phyloP scores from a whole-genome alignment of 2,113 vertebrate species.

The Nyctereutes procyonoides region DNA sequence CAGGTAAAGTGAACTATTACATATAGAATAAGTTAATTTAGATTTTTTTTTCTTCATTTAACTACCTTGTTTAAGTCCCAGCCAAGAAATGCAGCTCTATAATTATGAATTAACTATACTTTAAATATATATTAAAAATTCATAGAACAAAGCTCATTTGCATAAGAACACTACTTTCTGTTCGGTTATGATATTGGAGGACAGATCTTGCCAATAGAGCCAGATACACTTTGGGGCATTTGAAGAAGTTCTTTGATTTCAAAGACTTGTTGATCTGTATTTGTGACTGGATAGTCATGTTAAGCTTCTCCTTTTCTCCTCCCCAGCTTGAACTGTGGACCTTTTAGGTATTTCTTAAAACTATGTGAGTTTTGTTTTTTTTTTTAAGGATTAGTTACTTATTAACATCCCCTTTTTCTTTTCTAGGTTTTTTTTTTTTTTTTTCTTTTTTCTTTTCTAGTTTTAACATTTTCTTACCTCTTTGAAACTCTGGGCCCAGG shows the following conservation, averaged over 20 bases:
- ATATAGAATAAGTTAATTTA: conserved; percentile 45
- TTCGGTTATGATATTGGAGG: conserved; percentile 53
- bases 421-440: conserved; percentile 49
- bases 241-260: conserved; percentile 47
- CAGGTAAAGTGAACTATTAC: not conserved
- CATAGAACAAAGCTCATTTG: not conserved
- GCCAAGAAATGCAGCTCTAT: conserved; percentile 18
- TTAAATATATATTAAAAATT: conserved; percentile 50
- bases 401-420: not conserved
- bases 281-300: not conserved
- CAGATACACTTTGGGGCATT: not conserved
- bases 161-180: conserved; percentile 41
- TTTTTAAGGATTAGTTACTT: conserved; percentile 16
- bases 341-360: conserved; percentile 56
- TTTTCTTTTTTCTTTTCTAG: conserved; percentile 49
- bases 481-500: conserved; percentile 24
- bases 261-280: not conserved
- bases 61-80: conserved; percentile 42
- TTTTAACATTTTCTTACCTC: conserved; percentile 51
- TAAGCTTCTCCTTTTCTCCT: conserved; percentile 12
- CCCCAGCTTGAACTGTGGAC: conserved; percentile 8
- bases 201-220: conserved; percentile 37
- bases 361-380: conserved; percentile 29
- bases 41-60: not conserved
- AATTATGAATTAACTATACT: conserved; percentile 50